phyloP scores from a whole-genome alignment of 2,888 invertebrate genomes.

The Acrobasis suavella region DNA sequence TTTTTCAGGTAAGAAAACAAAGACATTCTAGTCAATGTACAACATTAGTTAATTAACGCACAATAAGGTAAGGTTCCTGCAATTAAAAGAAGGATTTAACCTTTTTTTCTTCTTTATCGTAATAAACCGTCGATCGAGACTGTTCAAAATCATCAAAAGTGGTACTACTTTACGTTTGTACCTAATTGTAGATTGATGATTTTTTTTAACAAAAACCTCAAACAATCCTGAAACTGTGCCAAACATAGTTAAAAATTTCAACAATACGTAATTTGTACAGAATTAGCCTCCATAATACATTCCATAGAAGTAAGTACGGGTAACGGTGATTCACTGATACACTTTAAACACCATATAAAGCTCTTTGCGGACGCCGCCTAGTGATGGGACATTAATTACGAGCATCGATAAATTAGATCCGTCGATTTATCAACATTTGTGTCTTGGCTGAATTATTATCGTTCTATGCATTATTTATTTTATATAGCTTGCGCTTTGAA shows the following conservation, averaged over 20 bases:
- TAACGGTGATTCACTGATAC: constrained; percentile 68
- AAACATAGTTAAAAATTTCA: constrained; percentile 8
- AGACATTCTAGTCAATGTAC: no score
- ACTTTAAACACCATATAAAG: constrained; percentile 58
- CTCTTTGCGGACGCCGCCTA: constrained; percentile 38
- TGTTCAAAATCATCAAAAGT: no score
- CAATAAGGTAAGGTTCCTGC: no score
- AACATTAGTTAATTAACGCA: no score
- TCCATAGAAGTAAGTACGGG: constrained; percentile 28
- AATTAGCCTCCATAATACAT: constrained; percentile 25
- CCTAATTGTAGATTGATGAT: no score
- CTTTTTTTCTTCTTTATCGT: no score
- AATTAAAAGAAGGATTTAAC: no score
- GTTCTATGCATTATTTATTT: neutral
- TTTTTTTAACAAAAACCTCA: no score
- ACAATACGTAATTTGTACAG: constrained; percentile 30
- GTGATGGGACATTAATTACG: constrained; percentile 37
- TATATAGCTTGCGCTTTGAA: no score
- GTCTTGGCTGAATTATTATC: neutral
- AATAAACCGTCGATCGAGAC: no score
- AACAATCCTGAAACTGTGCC: neutral
- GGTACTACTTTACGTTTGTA: no score
- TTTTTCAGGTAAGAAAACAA: no score
- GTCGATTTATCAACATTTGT: neutral
- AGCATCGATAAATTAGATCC: constrained; percentile 17